A percentile compares a stretch with the other conserved stretches of the same genome.
These are phyloP conservation scores for Mus caroli DNA, from an alignment of 2,797 vertebrate species.

Conservation along the genomic window DNA sequence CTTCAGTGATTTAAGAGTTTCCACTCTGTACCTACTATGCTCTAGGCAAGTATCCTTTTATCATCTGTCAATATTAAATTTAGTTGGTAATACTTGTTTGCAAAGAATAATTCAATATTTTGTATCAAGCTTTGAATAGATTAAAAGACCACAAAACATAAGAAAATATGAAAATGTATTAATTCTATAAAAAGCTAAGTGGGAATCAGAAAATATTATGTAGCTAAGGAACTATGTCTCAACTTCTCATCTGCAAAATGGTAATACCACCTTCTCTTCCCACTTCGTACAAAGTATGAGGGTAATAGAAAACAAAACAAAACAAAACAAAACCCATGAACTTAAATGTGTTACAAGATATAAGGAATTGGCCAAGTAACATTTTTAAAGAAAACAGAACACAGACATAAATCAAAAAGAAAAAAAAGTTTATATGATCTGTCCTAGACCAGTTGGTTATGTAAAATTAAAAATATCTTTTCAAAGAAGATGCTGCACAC, in stretches of 20 bases:
- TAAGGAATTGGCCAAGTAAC: conserved; percentile 15
- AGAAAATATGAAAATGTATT: not conserved
- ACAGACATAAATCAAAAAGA: not conserved
- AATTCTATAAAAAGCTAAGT: not conserved
- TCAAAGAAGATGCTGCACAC: not conserved
- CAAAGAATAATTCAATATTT: not conserved
- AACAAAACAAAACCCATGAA: not conserved
- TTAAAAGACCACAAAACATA: not conserved
- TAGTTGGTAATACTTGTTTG: not conserved
- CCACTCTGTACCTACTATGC: not conserved
- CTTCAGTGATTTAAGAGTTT: not conserved
- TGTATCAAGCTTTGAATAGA: not conserved
- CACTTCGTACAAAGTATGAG: not conserved
- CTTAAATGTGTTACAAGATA: conserved; percentile 20
- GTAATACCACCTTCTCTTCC: not conserved
- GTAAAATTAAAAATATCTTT: not conserved
- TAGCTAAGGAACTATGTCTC: not conserved
- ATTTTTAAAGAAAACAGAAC: conserved; percentile 22
- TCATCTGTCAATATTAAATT: not conserved
- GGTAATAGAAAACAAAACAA: not conserved
- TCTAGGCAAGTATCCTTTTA: not conserved
- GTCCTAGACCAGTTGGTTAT: not conserved
- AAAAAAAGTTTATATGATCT: not conserved
- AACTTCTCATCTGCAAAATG: not conserved
- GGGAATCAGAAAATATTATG: conserved; percentile 41